phyloP scores from a whole-genome alignment of 2,113 vertebrate species.

The Lasiurus cinereus region DNA sequence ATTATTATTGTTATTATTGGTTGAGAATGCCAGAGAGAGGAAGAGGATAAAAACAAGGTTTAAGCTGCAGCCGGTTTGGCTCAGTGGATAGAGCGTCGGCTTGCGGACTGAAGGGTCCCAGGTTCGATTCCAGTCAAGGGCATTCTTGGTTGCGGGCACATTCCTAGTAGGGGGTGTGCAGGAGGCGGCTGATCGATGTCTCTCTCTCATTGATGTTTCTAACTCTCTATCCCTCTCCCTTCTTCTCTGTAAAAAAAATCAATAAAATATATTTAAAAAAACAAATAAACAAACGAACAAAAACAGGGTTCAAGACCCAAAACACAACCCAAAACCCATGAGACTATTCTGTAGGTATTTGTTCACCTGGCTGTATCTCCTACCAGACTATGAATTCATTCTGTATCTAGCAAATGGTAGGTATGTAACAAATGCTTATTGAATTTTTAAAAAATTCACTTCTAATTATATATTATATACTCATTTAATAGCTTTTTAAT shows the following conservation, averaged over 20 bases:
- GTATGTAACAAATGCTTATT: background rate
- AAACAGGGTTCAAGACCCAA: background rate
- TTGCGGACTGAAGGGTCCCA: no score
- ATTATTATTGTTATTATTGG: background rate
- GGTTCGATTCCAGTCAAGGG: no score
- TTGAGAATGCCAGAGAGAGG: background rate
- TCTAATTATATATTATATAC: background rate
- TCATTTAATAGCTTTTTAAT: constrained; percentile 12
- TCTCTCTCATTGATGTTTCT: no score
- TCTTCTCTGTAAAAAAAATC: no score
- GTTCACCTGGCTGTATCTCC: background rate
- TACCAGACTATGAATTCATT: constrained; percentile 1
- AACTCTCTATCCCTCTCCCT: no score
- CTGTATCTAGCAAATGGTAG: constrained; percentile 41
- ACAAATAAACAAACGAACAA: no score
- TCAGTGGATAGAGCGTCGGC: no score
- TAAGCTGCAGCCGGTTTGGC: background rate
- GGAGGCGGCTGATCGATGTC: no score
- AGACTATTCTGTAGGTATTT: background rate
- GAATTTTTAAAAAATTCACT: constrained; percentile 11
- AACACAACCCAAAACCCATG: background rate
- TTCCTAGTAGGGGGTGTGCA: no score
- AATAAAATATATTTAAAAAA: no score
- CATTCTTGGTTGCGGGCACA: no score
- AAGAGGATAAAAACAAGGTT: constrained; percentile 6